A percentile compares a stretch with the other conserved stretches of the same genome.
Conservation (phyloP, 2,888 invertebrate species). For the Pycnomerus fuliginosus region DNA sequence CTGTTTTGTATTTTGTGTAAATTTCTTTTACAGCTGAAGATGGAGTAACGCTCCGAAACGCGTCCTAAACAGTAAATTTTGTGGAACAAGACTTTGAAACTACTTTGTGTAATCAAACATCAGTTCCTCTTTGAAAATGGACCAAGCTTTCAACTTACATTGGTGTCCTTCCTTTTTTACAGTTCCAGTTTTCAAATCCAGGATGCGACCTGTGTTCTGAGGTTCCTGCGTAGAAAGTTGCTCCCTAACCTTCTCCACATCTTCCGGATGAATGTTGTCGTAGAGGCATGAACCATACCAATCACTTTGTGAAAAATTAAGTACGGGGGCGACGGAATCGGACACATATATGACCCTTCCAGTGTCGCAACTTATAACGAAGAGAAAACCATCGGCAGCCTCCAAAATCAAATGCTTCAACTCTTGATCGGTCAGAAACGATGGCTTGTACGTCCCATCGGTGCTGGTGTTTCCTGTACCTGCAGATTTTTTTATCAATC, state of each 20-base stretch:
- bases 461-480: slow-evolving; percentile 96
- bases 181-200: slow-evolving; percentile 97
- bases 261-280: slow-evolving; percentile 97
- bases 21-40: too few species aligned
- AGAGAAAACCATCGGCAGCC: slow-evolving; percentile 98
- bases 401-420: slow-evolving; percentile 97
- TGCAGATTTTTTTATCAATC: too few species aligned
- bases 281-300: slow-evolving; percentile 97
- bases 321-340: slow-evolving; percentile 96
- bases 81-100: too few species aligned
- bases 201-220: slow-evolving; percentile 90
- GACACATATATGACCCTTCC: slow-evolving; percentile 98
- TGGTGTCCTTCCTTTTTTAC: slow-evolving; percentile 99
- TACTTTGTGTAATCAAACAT: too few species aligned
- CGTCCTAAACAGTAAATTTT: too few species aligned
- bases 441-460: slow-evolving; percentile 97
- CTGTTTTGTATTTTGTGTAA: too few species aligned
- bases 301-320: slow-evolving; percentile 96
- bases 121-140: too few species aligned
- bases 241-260: slow-evolving; percentile 94
- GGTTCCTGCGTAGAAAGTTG: slow-evolving; percentile 97
- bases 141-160: too few species aligned
- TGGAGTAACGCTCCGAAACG: too few species aligned
- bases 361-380: slow-evolving; percentile 95
- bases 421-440: slow-evolving; percentile 98